Percentiles rank a stretch among this genome's conserved stretches.
These are phyloP conservation scores for Takifugu flavidus DNA, from an alignment of 2,113 vertebrate genomes.

Conservation along the genomic window DNA sequence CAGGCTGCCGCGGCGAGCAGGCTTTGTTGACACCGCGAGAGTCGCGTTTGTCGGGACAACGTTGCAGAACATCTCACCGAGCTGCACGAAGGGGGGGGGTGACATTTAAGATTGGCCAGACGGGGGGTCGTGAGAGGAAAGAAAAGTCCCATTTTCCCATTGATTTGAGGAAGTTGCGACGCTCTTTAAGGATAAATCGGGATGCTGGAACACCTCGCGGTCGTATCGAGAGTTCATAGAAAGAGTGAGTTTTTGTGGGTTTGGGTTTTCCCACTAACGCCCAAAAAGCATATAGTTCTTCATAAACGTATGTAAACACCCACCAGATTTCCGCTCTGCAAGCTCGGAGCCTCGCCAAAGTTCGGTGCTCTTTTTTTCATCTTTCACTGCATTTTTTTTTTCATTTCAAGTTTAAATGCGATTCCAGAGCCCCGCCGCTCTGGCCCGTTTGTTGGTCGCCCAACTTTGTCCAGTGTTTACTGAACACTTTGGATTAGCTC, in stretches of 20 bases:
- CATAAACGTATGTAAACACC: slow-evolving; percentile 22
- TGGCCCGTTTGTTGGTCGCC: slow-evolving; percentile 18
- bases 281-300: slow-evolving; percentile 4
- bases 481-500: slow-evolving; percentile 27
- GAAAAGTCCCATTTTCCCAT: slow-evolving; percentile 13
- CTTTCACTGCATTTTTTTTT: background rate
- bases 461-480: slow-evolving; percentile 23
- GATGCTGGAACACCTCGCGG: background rate
- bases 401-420: slow-evolving; percentile 21
- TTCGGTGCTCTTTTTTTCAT: background rate
- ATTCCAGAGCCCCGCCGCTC: slow-evolving; percentile 17
- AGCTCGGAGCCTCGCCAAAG: slow-evolving; percentile 7
- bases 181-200: background rate
- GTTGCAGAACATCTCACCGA: slow-evolving; percentile 58
- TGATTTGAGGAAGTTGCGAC: background rate
- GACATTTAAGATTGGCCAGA: slow-evolving; percentile 55
- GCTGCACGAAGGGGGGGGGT: slow-evolving; percentile 7
- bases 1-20: slow-evolving; percentile 54
- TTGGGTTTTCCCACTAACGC: slow-evolving; percentile 3
- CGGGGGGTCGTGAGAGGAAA: slow-evolving; percentile 29
- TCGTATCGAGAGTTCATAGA: slow-evolving; percentile 8
- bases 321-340: slow-evolving; percentile 13
- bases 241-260: slow-evolving; percentile 9
- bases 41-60: slow-evolving; percentile 16
- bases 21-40: slow-evolving; percentile 54